phyloP scores from a whole-genome alignment of 2,113 vertebrate species.

The Paedocypris sp. region DNA sequence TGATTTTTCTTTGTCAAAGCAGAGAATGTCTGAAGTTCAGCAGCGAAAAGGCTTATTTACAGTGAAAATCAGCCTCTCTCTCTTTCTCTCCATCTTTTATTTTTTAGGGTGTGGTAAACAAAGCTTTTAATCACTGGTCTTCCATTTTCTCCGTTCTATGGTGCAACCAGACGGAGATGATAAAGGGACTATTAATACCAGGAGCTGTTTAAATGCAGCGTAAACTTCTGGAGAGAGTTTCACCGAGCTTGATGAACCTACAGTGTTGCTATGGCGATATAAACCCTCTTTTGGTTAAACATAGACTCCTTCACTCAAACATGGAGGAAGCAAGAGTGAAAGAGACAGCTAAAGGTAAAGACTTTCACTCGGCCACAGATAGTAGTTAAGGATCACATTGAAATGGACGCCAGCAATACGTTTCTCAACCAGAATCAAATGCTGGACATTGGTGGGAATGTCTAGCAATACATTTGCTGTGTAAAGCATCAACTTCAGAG shows the following conservation, averaged over 20 bases:
- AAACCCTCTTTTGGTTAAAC: constrained; percentile 34
- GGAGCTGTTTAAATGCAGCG: constrained; percentile 19
- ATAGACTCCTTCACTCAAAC: constrained; percentile 26
- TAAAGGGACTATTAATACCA: constrained; percentile 23
- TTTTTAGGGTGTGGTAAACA: too few species aligned
- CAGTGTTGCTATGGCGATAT: constrained; percentile 33
- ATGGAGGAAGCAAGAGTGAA: background rate
- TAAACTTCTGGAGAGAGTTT: constrained; percentile 33
- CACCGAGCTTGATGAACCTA: constrained; percentile 25
- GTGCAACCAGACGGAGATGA: constrained; percentile 7
- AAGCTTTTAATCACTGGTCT: too few species aligned
- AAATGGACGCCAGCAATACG: too few species aligned
- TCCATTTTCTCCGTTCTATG: too few species aligned
- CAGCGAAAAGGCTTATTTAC: too few species aligned
- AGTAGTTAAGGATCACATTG: background rate
- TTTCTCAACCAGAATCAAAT: constrained; percentile 1
- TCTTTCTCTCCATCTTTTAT: too few species aligned
- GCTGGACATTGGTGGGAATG: background rate
- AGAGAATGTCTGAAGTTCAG: too few species aligned
- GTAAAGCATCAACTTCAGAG: background rate
- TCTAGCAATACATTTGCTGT: background rate
- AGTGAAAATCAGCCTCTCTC: too few species aligned
- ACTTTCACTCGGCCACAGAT: background rate
- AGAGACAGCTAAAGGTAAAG: background rate
- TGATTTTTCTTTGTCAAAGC: too few species aligned